Evolutionary conservation across 2,113 vertebrate species (phyloP), one percentile per base, ranked within the genome.

Genomic region (Phaethornis superciliosus): DNA sequence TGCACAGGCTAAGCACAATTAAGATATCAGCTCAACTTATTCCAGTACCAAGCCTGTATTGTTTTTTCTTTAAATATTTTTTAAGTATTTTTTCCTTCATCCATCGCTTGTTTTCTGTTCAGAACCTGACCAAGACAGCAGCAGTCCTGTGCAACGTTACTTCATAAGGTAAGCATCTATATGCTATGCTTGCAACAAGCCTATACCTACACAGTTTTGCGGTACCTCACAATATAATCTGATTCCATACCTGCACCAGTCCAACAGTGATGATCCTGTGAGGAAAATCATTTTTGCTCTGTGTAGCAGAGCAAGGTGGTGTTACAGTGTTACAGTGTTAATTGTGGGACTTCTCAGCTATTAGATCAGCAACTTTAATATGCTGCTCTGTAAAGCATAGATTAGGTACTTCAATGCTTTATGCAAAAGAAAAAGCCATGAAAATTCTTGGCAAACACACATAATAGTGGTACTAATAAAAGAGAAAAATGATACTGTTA

Each of bases 381-480:
- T 56, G 13, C 23, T 67, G 6, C 6, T 69, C 55, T 69, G 13
- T 47, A 60, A 52, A 7, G 10, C 4, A 70, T 11, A 40, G 20
- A n/a, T 4, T 62, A 26, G 27, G 9, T 65, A 47, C 16, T 28
- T 60, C 10, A 51, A 33, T 15, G 7, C 46, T 71, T 18, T 23
- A 47, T 16, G 2, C 2, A 35, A 68, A 76, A 58, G 4, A 78
- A 27, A 37, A 51, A 1, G 1, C 16, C 51, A 4, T 7, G 5
- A 12, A 86, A 83, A 65, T 67, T 24, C 10, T 51, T 32, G 6
- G 26, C 23, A 77, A 81, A 58, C 10, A 58, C 9, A 15, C 26
- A 3, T 17, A 76, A 44, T 7, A 23, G 3, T 16, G 6, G 2
- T 46, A 64, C 22, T 67, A 26, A 58, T 7, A 5, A 67, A 86